Base-by-base conservation (phyloP, 1,140 invertebrate genomes). In the Coptotermes formosanus region DNA sequence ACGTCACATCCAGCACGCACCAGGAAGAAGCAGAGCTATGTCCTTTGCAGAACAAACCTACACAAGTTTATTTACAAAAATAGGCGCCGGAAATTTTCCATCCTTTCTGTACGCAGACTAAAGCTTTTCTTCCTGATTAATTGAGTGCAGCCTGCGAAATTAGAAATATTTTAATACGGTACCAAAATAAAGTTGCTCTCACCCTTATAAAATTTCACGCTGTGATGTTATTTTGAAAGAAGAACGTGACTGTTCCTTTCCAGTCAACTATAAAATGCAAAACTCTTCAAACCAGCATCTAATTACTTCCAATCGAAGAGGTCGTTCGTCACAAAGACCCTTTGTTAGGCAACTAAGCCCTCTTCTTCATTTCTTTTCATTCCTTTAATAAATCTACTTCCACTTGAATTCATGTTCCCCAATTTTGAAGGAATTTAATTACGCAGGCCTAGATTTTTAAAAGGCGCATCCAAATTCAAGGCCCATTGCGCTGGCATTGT, bases 341-440 rank as follows among this genome's bases (percentile, higher is more conserved):
- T 75, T 75, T 75, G 64, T 75, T 75, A 25, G 52, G 64, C 64
- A 75, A 25, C 25, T 75, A 75, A 75, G 64, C n/a, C 64, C 9
- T 75, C 14, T 75, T 19, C 59, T 64, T 12, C 16, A 12, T 75
- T 6, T 12, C 7, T 25, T 30, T 30, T 75, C n/a, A 25, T n/a
- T n/a, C 43, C 21, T 83, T 83, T 25, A 43, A 43, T 83, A 43
- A 30, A 44, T 83, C 82, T 8, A 43, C 82, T 83, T 83, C 82
- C 82, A 43, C 82, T 8, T 83, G 21, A 83, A 43, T 83, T 83
- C 82, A 43, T 25, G 48, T 83, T 83, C 48, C 82, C 8, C 32
- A 43, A 83, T 83, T 11, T 83, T 83, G 8, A 45, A 45, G 82
- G 25, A 43, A 83, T 83, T 83, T 83, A 83, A 83, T 83, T 43